These are phyloP conservation scores for Drosophila antonietae DNA, from an alignment of 2,888 invertebrate species.

Conservation along the genomic window DNA sequence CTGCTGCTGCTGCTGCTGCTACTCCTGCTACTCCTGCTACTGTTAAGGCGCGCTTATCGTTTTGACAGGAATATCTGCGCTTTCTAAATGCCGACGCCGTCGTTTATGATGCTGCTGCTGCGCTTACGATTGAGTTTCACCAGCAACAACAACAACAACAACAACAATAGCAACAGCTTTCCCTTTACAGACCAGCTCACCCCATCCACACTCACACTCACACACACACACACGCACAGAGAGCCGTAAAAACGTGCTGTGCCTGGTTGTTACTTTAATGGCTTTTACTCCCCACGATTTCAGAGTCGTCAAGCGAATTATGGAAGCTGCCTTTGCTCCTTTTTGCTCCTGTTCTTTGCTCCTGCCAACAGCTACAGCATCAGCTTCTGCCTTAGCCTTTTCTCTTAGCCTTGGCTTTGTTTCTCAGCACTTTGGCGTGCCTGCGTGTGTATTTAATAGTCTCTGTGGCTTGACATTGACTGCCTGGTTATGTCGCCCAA, in stretches of 20 bases:
- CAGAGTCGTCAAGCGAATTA: slow-evolving; percentile 74
- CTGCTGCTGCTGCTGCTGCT: not conserved
- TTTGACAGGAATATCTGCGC: slow-evolving; percentile 81
- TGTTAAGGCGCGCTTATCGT: slow-evolving; percentile 76
- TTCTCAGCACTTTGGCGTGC: slow-evolving; percentile 79
- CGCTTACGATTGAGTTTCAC: slow-evolving; percentile 75
- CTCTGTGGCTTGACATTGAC: slow-evolving; percentile 79
- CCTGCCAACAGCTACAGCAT: slow-evolving; percentile 34
- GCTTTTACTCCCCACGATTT: slow-evolving; percentile 81
- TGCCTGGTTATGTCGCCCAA: slow-evolving; percentile 53
- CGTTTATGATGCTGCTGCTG: slow-evolving; percentile 75
- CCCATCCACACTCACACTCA: not conserved
- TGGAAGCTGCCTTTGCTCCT: slow-evolving; percentile 64
- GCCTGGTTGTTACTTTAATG: slow-evolving; percentile 79
- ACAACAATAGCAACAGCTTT: slow-evolving; percentile 9
- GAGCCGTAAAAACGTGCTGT: slow-evolving; percentile 76
- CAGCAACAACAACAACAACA: slow-evolving; percentile 20
- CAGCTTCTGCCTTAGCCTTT: slow-evolving; percentile 31
- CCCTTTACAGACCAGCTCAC: slow-evolving; percentile 5
- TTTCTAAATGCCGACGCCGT: slow-evolving; percentile 80
- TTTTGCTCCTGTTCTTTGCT: slow-evolving; percentile 21
- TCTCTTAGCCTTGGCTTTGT: slow-evolving; percentile 62
- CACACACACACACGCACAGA: not conserved
- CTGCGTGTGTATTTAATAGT: slow-evolving; percentile 80
- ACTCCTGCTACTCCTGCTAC: slow-evolving; percentile 7